These are phyloP conservation scores for Brachionus plicatilis DNA, from an alignment of 1,140 invertebrate genomes.

Conservation along the genomic window DNA sequence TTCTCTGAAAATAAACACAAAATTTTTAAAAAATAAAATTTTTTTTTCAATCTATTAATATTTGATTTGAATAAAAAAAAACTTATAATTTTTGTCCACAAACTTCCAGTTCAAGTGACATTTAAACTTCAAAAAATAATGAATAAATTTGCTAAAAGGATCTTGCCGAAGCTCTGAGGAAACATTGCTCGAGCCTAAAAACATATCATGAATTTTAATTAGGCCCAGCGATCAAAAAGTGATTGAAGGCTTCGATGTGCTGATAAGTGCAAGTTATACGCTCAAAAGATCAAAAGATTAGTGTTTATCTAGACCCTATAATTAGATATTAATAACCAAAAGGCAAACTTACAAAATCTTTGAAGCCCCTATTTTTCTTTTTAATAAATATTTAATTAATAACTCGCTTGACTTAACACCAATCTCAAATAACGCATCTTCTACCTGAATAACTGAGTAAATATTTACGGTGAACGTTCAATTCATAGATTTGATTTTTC, in stretches of 20 bases:
- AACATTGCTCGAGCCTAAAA: neutral
- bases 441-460: neutral
- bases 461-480: too few relatives aligned
- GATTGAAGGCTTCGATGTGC: neutral
- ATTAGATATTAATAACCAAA: neutral
- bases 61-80: neutral
- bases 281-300: neutral
- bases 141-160: too few relatives aligned
- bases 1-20: too few relatives aligned
- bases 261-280: slow-evolving; percentile 25
- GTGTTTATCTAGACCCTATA: neutral
- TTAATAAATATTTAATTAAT: slow-evolving; percentile 5
- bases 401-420: slow-evolving; percentile 5
- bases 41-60: neutral
- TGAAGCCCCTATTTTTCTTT: neutral
- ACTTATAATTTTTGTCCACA: too few relatives aligned
- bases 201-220: neutral
- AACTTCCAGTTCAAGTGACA: neutral
- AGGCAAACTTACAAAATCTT: neutral
- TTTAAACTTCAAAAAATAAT: neutral
- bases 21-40: neutral
- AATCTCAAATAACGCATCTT: neutral
- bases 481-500: too few relatives aligned
- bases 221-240: neutral
- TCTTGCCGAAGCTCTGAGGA: too few relatives aligned